Percentiles rank a stretch among this genome's conserved stretches.
phyloP scores from a whole-genome alignment of 2,888 invertebrate genomes.

The Hemicrepidius hirtus region DNA sequence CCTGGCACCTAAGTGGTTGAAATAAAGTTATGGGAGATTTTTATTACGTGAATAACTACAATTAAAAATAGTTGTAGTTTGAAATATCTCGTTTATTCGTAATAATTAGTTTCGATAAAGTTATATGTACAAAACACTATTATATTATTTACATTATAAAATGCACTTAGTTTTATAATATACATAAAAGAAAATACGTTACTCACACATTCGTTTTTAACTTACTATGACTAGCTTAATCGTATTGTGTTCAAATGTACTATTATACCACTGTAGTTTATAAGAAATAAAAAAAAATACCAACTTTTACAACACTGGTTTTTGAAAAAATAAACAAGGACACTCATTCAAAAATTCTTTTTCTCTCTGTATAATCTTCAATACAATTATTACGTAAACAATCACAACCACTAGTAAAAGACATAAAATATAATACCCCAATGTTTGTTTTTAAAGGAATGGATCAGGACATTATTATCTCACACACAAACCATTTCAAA shows the following conservation, averaged over 20 bases:
- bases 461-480: slow-evolving; percentile 31
- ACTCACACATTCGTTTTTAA: slow-evolving; percentile 66
- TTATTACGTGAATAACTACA: too few species aligned
- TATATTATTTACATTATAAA: slow-evolving; percentile 70
- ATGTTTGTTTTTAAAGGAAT: slow-evolving; percentile 54
- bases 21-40: too few species aligned
- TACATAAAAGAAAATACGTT: slow-evolving; percentile 65
- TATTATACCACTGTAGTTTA: slow-evolving; percentile 56
- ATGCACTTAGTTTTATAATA: slow-evolving; percentile 66
- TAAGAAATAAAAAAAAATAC: slow-evolving; percentile 30
- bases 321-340: slow-evolving; percentile 1
- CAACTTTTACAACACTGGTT: slow-evolving; percentile 44
- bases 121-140: slow-evolving; percentile 72
- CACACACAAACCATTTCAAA: slow-evolving; percentile 46
- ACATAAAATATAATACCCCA: slow-evolving; percentile 30
- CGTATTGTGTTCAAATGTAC: slow-evolving; percentile 65
- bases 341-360: neutral
- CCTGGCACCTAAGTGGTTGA: too few species aligned
- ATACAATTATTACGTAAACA: slow-evolving; percentile 45
- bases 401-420: slow-evolving; percentile 58
- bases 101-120: slow-evolving; percentile 70
- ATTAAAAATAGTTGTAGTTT: slow-evolving; percentile 9
- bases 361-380: neutral
- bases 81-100: slow-evolving; percentile 69
- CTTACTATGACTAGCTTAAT: slow-evolving; percentile 71